Base-by-base conservation (phyloP, 2,113 vertebrate species). In the Geococcyx californianus region DNA sequence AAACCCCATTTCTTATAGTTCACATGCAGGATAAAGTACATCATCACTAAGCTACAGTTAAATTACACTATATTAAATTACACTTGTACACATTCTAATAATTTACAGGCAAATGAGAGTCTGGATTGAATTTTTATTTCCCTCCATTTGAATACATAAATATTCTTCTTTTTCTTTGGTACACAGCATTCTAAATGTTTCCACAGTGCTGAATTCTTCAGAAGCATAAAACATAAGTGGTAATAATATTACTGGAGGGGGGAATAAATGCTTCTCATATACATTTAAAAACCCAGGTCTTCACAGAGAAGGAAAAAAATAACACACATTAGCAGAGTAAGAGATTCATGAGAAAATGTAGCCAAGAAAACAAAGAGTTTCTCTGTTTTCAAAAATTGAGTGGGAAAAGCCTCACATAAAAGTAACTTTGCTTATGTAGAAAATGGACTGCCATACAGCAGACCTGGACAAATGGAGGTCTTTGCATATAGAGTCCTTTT, bases 1-100 rank as follows among this genome's bases (percentile, higher is more conserved):
- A 52, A 3, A 11, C 33, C 20, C 21, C 7, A 23, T 33, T 84
- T 76, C 60, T 82, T n/a, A 47, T 29, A 80, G 62, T 29, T 90
- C 16, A 26, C 78, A 85, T 29, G 9, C 82, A 95, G 94, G 70
- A 96, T 55, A 78, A 76, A 93, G 47, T 68, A 73, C 8, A 18
- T 33, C 76, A 92, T 74, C 74, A 77, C 63, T 16, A 63, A 90
- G 52, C 86, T 93, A 93, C 91, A 94, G 87, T 96, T 42, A 97
- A 98, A 79, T 80, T 70, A 81, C 11, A 62, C 84, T 89, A 84
- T 93, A 95, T 96, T 97, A 97, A 97, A 90, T 81, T 96, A 95
- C 36, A 60, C 44, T 97, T 95, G 63, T 76, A 72, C 69, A 90
- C 59, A 94, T 97, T 96, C 89, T 91, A 95, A 90, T 77, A 95